phyloP scores from a whole-genome alignment of 2,888 invertebrate genomes.

The Perizoma flavofasciatum region DNA sequence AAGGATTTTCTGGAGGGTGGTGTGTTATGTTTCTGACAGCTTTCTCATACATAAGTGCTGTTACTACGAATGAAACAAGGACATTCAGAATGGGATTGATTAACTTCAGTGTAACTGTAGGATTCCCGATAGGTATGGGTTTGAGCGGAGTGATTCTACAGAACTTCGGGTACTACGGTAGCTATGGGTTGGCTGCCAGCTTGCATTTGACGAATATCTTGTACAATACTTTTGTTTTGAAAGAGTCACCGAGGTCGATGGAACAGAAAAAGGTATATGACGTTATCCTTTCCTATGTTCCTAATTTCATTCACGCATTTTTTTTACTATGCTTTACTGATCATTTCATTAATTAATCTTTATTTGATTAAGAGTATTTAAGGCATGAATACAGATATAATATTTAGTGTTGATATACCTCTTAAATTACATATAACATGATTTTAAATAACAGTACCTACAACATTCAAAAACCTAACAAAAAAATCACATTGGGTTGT shows the following conservation, averaged over 20 bases:
- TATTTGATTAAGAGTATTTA: too few species aligned
- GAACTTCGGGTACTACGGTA: slow-evolving; percentile 90
- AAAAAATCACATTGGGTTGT: too few species aligned
- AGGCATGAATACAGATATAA: too few species aligned
- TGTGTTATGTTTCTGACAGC: slow-evolving; percentile 91
- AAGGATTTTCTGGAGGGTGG: slow-evolving; percentile 91
- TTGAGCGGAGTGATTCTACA: slow-evolving; percentile 89
- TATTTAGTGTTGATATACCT: too few species aligned
- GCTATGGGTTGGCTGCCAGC: slow-evolving; percentile 86
- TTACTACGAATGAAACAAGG: slow-evolving; percentile 89
- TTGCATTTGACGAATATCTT: slow-evolving; percentile 87
- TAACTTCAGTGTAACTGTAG: slow-evolving; percentile 92
- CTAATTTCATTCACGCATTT: too few species aligned
- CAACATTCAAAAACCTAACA: too few species aligned
- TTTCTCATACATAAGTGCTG: slow-evolving; percentile 92
- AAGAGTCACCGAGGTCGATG: slow-evolving; percentile 80
- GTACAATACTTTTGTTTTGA: slow-evolving; percentile 86
- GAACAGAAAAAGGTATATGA: slow-evolving; percentile 63
- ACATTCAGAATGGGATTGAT: slow-evolving; percentile 93
- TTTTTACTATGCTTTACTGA: too few species aligned
- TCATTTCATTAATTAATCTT: too few species aligned
- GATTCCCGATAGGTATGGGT: slow-evolving; percentile 94
- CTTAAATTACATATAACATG: too few species aligned
- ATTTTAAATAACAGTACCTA: too few species aligned
- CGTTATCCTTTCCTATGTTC: too few species aligned